A percentile compares a stretch with the other conserved stretches of the same genome.
Evolutionary conservation across 2,113 vertebrate species (phyloP).

Genomic region (Desmodus rotundus): DNA sequence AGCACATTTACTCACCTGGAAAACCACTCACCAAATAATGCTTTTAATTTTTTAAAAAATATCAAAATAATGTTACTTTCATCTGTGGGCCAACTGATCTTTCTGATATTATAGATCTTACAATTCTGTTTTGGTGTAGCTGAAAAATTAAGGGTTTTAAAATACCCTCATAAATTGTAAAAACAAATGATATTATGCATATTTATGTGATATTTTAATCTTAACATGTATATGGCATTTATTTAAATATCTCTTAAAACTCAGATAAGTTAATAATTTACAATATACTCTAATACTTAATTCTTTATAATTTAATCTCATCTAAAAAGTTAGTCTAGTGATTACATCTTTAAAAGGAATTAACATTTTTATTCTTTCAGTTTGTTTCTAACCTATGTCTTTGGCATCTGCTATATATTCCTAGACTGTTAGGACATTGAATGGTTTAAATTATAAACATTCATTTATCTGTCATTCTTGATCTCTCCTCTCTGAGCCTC

Average conservation of each 20-base stretch:
- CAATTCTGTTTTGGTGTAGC: background rate
- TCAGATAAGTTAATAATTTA: background rate
- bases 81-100: background rate
- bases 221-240: background rate
- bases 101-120: background rate
- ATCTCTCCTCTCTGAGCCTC: background rate
- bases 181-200: background rate
- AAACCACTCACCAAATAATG: background rate
- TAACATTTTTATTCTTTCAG: background rate
- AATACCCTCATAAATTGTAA: background rate
- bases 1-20: background rate
- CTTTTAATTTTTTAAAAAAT: background rate
- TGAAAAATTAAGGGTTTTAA: background rate
- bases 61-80: background rate
- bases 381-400: background rate
- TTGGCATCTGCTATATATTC: background rate
- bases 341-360: background rate
- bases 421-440: background rate
- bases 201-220: background rate
- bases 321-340: background rate
- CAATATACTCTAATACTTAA: background rate
- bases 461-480: constrained; percentile 29
- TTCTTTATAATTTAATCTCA: background rate
- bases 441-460: constrained; percentile 9
- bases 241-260: background rate